Base-by-base conservation (phyloP, 2,888 invertebrate genomes). In the Caenorhabditis sp. region DNA sequence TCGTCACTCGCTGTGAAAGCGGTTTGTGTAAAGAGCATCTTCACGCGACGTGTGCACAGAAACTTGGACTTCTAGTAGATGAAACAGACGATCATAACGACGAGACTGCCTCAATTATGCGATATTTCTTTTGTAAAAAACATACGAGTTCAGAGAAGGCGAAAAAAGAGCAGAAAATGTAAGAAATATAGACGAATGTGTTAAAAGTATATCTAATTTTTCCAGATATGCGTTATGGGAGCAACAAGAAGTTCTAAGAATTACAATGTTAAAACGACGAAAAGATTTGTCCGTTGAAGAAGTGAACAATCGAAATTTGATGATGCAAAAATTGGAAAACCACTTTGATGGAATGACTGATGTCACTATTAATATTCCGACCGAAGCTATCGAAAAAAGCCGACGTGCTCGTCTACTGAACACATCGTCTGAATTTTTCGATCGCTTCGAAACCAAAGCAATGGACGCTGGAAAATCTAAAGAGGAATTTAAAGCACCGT, bases 11-110 rank as follows among this genome's bases (percentile, higher is more conserved):
- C 74, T 99, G 99, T 89, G 99, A 99, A 90, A 97, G 97, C 12
- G 99, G 97, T 27, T 93, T 99, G 92, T 99, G 99, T 90, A 93
- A 95, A 87, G 94, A 93, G 0, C 95, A 93, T 90, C 97, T 97
- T 89, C 99, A 99, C 89, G 96, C 96, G 52, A 97, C 97, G 14
- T 99, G 97, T 78, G 88, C 88, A 43, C 87, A 88, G 61, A 82
- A 76, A 83, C 38, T 73, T 1, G 76, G 70, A 20, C 50, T 68
- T 10, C 36, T 70, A 12, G 77, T 86, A n/a, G 78, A 83, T 23
- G 84, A 86, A 64, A 69, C 68, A 26, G 71, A 67, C 12, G 82
- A 83, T 17, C 36, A 36, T 21, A 63, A 68, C n/a, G 43, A 43
- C 0, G 70, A 67, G 0, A 63, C 63, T 4, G 59, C 59, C 14